phyloP scores from a whole-genome alignment of 2,888 invertebrate genomes.

The Agonopterix heracliana region DNA sequence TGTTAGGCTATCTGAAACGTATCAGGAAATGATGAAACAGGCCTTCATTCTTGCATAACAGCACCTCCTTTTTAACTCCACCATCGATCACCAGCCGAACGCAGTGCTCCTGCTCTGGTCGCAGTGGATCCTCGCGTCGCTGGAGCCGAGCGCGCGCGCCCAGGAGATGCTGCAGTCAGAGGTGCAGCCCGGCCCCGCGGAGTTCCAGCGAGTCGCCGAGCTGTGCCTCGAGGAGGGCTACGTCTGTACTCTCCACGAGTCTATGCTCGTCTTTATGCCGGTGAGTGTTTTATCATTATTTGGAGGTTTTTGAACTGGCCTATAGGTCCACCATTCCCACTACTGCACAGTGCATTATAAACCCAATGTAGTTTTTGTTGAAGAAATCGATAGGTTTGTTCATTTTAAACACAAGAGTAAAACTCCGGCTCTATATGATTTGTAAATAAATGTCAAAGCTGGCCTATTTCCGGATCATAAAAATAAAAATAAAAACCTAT shows the following conservation, averaged over 20 bases:
- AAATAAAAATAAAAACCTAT: too few species aligned
- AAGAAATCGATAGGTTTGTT: too few species aligned
- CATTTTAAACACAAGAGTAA: too few species aligned
- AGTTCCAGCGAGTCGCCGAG: slow-evolving; percentile 68
- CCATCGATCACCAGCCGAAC: slow-evolving; percentile 62
- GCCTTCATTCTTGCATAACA: too few species aligned
- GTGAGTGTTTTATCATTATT: slow-evolving; percentile 49
- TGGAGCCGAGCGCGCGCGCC: slow-evolving; percentile 35
- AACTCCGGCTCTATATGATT: too few species aligned
- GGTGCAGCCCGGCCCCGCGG: slow-evolving; percentile 36
- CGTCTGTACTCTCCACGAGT: slow-evolving; percentile 77
- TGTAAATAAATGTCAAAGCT: too few species aligned
- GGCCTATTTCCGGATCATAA: too few species aligned
- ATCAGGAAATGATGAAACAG: too few species aligned
- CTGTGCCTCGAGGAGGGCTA: slow-evolving; percentile 74
- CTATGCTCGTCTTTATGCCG: slow-evolving; percentile 82
- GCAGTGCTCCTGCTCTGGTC: slow-evolving; percentile 78
- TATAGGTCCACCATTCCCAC: background rate
- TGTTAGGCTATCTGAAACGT: too few species aligned
- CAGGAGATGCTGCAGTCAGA: slow-evolving; percentile 36
- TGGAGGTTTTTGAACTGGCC: background rate
- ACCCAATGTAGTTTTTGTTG: too few species aligned
- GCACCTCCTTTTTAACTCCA: too few species aligned
- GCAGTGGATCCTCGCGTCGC: slow-evolving; percentile 71
- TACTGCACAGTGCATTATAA: too few species aligned